Percentiles rank a stretch among this genome's conserved stretches.
These are phyloP conservation scores for Oncorhynchus masou DNA, from an alignment of 2,113 vertebrate genomes.

Conservation along the genomic window DNA sequence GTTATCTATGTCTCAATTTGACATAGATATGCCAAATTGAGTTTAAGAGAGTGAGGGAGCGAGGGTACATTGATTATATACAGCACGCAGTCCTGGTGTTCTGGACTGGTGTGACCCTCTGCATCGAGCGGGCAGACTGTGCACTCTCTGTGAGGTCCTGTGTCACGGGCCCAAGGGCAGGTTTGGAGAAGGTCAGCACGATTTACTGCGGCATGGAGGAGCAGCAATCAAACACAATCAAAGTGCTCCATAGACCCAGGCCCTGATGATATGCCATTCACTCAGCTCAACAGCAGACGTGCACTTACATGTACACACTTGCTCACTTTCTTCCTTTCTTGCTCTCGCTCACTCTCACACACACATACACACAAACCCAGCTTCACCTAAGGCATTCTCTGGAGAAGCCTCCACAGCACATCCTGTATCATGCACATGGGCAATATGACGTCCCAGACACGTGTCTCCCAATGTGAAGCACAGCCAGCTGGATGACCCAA, in stretches of 20 bases:
- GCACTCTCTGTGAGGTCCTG: background rate
- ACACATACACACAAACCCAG: no score
- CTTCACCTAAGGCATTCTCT: no score
- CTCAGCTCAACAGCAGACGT: background rate
- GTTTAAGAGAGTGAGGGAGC: background rate
- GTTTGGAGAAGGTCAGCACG: conserved; percentile 3
- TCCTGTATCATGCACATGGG: background rate
- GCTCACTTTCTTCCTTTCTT: background rate
- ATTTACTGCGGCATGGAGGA: background rate
- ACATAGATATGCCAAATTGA: no score
- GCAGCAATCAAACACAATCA: background rate
- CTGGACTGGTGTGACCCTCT: background rate
- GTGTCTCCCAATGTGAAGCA: background rate
- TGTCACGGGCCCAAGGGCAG: background rate
- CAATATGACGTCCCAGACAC: background rate
- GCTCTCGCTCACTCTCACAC: no score
- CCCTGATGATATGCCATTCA: background rate
- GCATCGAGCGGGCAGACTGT: background rate
- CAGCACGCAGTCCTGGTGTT: background rate
- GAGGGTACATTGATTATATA: conserved; percentile 2
- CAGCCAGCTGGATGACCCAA: conserved; percentile 5
- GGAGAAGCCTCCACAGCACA: background rate
- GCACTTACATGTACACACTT: background rate
- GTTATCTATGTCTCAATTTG: no score
- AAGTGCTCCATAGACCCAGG: background rate